phyloP scores from a whole-genome alignment of 1,140 invertebrate genomes.

The Ditylenchus dipsaci region DNA sequence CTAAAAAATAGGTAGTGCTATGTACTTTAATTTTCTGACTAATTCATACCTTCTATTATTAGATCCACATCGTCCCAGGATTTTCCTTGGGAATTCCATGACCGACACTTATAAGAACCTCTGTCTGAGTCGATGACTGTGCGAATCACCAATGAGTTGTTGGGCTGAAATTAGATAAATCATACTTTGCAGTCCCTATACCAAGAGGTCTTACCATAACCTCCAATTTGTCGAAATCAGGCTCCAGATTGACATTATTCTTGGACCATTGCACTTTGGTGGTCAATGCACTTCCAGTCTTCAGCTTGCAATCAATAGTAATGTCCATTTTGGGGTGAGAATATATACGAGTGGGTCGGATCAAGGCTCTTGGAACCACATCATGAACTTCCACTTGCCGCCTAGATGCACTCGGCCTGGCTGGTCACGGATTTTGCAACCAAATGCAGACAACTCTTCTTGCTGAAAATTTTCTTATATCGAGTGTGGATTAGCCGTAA shows the following conservation, averaged over 20 bases:
- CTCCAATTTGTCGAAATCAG: slow-evolving; percentile 26
- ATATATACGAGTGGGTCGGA: slow-evolving; percentile 27
- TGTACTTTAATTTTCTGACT: neutral
- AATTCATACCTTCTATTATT: slow-evolving; percentile 43
- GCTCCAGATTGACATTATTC: slow-evolving; percentile 44
- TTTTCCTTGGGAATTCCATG: slow-evolving; percentile 58
- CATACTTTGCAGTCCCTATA: neutral
- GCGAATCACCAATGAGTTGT: slow-evolving; percentile 59
- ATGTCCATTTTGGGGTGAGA: slow-evolving; percentile 9
- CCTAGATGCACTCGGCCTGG: neutral
- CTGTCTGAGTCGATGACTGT: slow-evolving; percentile 57
- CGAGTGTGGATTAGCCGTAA: too few relatives aligned
- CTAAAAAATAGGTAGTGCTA: neutral
- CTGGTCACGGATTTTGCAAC: slow-evolving; percentile 20
- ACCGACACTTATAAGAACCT: slow-evolving; percentile 60
- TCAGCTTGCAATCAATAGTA: slow-evolving; percentile 32
- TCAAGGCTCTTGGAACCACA: slow-evolving; percentile 22
- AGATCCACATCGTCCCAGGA: slow-evolving; percentile 42
- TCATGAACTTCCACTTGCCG: slow-evolving; percentile 25
- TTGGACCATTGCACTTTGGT: slow-evolving; percentile 46
- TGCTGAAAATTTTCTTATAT: too few relatives aligned
- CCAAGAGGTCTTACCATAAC: slow-evolving; percentile 28
- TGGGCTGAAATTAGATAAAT: slow-evolving; percentile 40
- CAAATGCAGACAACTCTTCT: slow-evolving; percentile 28
- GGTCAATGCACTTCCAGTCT: slow-evolving; percentile 32